Conservation (phyloP, 2,888 invertebrate genomes). For the Cephalotes varians region DNA sequence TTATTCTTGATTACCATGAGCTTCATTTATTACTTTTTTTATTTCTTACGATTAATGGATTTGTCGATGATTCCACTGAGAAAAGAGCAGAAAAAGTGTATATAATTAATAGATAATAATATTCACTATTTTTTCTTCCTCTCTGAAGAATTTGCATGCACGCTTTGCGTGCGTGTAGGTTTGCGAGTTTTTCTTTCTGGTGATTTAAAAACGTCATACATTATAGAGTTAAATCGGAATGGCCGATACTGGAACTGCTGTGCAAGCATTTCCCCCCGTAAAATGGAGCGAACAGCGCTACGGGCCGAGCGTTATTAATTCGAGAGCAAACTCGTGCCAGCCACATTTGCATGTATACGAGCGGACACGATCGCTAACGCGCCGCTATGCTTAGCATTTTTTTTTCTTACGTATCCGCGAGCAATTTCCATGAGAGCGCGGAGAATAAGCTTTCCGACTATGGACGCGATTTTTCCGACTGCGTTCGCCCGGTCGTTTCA, state of each 20-base stretch:
- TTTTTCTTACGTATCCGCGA: constrained; percentile 13
- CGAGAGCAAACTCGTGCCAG: constrained; percentile 38
- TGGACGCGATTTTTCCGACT: constrained; percentile 28
- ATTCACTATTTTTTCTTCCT: neutral
- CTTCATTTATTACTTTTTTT: neutral
- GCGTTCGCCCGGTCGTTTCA: constrained; percentile 1
- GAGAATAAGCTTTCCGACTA: constrained; percentile 38
- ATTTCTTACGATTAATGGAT: neutral
- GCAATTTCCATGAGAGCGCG: constrained; percentile 24
- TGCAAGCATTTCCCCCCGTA: constrained; percentile 16
- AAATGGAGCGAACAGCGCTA: constrained; percentile 35
- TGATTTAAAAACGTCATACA: constrained; percentile 29
- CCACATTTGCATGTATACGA: constrained; percentile 40
- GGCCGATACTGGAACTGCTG: constrained; percentile 23
- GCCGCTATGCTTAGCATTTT: constrained; percentile 34
- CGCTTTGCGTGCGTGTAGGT: neutral
- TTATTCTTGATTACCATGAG: constrained; percentile 11
- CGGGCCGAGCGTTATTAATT: constrained; percentile 44
- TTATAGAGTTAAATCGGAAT: constrained; percentile 30
- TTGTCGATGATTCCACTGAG: neutral
- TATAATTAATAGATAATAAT: neutral
- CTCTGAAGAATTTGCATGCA: neutral
- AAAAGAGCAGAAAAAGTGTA: neutral
- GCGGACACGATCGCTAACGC: constrained; percentile 6
- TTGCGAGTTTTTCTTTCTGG: neutral